These are phyloP conservation scores for Tipula vernalis DNA, from an alignment of 2,888 invertebrate genomes.

Conservation along the genomic window DNA sequence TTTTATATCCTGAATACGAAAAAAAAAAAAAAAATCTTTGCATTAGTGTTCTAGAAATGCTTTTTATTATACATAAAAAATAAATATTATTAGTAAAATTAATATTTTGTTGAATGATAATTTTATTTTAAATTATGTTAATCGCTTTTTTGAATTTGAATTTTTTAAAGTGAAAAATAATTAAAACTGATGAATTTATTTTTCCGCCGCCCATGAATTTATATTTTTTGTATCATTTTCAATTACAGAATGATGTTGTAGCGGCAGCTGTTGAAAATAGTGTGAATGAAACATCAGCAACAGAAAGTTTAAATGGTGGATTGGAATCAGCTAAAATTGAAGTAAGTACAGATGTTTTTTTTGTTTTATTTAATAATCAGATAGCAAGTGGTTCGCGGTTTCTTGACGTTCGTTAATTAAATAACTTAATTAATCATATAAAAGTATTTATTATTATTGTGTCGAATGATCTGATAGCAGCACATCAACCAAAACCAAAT, in stretches of 20 bases:
- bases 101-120: background rate
- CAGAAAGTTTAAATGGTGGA: slow-evolving; percentile 22
- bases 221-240: background rate
- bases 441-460: no score
- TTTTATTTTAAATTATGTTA: background rate
- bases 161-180: background rate
- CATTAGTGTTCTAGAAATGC: background rate
- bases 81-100: background rate
- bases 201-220: background rate
- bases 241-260: background rate
- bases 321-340: slow-evolving; percentile 18
- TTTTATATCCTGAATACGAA: background rate
- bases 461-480: no score
- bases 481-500: background rate
- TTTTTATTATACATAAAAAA: background rate
- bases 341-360: background rate
- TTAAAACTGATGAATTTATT: background rate
- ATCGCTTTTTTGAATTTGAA: background rate
- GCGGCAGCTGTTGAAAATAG: background rate
- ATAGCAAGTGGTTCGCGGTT: background rate
- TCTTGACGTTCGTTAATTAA: background rate
- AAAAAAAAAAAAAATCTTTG: background rate
- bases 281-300: slow-evolving; percentile 20
- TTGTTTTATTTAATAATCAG: no score
- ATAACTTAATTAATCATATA: background rate